Base-by-base conservation (phyloP, 2,113 vertebrate genomes). In the Numida meleagris region DNA sequence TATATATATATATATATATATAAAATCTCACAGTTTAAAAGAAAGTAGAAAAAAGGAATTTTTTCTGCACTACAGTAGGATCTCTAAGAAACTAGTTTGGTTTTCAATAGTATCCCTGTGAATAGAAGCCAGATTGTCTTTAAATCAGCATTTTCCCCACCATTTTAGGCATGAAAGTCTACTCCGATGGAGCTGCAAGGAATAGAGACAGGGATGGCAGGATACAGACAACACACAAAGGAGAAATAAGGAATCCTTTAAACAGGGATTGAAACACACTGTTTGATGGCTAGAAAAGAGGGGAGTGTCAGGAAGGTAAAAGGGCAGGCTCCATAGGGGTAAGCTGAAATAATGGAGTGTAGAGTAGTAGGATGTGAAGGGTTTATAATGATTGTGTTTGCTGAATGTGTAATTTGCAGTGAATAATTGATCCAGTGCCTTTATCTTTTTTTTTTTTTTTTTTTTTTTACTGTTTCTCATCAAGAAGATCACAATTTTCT, bases 211-310 rank as follows among this genome's bases (percentile, higher is more conserved):
- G 80, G 67, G 62, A 95, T 73, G 53, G 73, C 43, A 95, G 81
- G 86, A 90, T 58, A 89, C 67, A 93, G 74, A 25, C 67, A 77
- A 61, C 74, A 43, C 73, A 97, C 83, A 96, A 97, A 96, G 75
- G 43, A 94, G 50, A 85, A 95, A 88, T 90, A 91, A 94, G 88
- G 95, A 94, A 95, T 70, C 57, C n/a, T 96, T 97, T 95, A 95
- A 96, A 85, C 2, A 3, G 40, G 79, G 73, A 95, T 94, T 95
- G 89, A 96, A 95, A 92, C 55, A 76, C 40, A 84, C 72, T 82
- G 71, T 87, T 96, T 95, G 90, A 90, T 82, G 81, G 59, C 62
- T 92, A 95, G 92, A 96, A 97, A 85, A 94, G 89, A 27, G 17
- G 79, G 96, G 82, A 90, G 91, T 96, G 82, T 82, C 92, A 89